Evolutionary conservation across 2,113 vertebrate species (phyloP), one percentile per base, ranked within the genome.

Genomic region (Amphiprion ocellaris): DNA sequence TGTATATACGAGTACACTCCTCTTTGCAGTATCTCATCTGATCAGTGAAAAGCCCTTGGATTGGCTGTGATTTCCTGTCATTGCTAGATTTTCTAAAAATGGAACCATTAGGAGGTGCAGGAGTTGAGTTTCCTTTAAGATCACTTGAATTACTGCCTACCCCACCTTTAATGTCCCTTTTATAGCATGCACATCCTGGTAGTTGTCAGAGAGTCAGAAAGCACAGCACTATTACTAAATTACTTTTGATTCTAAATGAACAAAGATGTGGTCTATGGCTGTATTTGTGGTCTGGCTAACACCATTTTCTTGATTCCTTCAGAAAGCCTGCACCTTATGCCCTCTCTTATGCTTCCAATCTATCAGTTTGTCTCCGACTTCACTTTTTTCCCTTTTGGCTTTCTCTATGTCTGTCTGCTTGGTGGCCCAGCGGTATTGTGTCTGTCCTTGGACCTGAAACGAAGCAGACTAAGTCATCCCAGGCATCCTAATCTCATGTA

Each of bases 401-500:
- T 72, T 23, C 58, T 17, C 52, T 50, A 49, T 37, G 23, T 10
- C 39, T 16, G 47, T 67, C 59, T 87, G 66, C 65, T 68, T 16
- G 10, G 56, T 37, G 23, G 62, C 60, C 24, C 50, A 33, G 62
- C 74, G 66, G 74, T 28, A 69, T 69, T 62, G 52, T 81, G 49
- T 84, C 53, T 71, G 81, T 85, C 81, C 85, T 87, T 87, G 74
- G 73, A 56, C 46, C 61, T 61, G 71, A 77, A 72, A 67, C 11
- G 24, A 28, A 44, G 56, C 17, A 0, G 47, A 56, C 53, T 69
- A 50, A 77, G 44, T 79, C 71, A 89, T 83, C 75, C 53, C 30
- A 11, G 33, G 37, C 74, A 66, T 66, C 66, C 55, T 81, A 61
- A 85, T 84, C 81, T 82, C 50, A 77, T 68, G 61, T 88, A 86